Conservation (phyloP, 2,888 invertebrate genomes). For the Acronicta alni region DNA sequence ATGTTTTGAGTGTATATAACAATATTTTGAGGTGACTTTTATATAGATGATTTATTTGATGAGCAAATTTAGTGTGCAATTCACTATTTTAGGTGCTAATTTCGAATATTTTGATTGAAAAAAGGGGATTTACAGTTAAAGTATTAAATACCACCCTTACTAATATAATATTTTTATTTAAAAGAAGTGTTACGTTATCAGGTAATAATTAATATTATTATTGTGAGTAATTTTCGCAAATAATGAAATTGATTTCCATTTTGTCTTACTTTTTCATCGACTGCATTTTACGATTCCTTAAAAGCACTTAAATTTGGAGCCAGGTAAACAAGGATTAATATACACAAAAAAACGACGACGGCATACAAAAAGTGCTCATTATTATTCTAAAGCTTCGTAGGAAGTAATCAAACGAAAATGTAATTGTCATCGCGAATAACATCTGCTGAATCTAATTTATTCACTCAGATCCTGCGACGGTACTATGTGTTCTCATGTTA, state of each 20-base stretch:
- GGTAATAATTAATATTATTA: too few species aligned
- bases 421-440: constrained; percentile 76
- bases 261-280: background rate
- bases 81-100: too few species aligned
- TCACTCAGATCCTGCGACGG: constrained; percentile 53
- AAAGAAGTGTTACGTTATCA: too few species aligned
- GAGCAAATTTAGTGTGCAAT: too few species aligned
- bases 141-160: too few species aligned
- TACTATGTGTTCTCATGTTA: constrained; percentile 28
- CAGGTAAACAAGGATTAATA: background rate
- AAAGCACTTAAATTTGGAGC: background rate
- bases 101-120: too few species aligned
- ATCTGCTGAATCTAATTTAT: constrained; percentile 71
- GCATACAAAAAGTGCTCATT: constrained; percentile 62
- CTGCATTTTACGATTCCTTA: background rate
- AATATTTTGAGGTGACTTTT: too few species aligned
- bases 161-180: too few species aligned
- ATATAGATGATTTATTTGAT: too few species aligned
- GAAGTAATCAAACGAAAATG: constrained; percentile 74
- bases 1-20: too few species aligned
- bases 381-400: constrained; percentile 67
- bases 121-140: too few species aligned
- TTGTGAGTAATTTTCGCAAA: background rate
- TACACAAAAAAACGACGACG: constrained; percentile 27
- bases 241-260: too few species aligned